Percentiles rank a stretch among this genome's conserved stretches.
Conservation (phyloP, 1,140 invertebrate species). For the Araneus ventricosus region DNA sequence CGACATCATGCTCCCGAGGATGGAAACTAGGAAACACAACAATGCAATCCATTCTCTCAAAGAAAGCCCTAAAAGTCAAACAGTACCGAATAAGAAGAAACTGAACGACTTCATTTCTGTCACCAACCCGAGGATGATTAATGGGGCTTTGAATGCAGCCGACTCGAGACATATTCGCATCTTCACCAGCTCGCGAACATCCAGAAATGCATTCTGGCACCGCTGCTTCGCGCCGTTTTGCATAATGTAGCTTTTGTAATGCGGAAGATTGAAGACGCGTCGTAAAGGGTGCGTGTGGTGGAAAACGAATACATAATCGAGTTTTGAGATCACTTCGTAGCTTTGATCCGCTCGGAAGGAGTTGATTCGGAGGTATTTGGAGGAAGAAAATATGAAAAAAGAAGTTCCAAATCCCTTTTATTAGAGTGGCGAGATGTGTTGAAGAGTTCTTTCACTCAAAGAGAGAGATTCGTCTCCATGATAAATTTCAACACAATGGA, state of each 20-base stretch:
- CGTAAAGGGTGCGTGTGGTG: neutral
- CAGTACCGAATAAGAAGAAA: slow-evolving; percentile 14
- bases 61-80: neutral
- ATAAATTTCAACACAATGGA: slow-evolving; percentile 10
- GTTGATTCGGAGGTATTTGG: neutral
- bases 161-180: neutral
- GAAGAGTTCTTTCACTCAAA: neutral
- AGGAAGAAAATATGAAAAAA: neutral
- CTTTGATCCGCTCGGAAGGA: neutral
- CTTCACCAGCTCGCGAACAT: neutral
- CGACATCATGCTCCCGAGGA: too few species aligned
- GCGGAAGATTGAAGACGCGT: slow-evolving; percentile 29
- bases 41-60: too few species aligned
- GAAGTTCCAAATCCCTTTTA: neutral
- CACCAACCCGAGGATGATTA: slow-evolving; percentile 50
- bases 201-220: neutral
- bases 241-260: slow-evolving; percentile 52
- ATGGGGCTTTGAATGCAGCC: slow-evolving; percentile 33
- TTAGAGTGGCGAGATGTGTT: neutral
- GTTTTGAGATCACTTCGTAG: slow-evolving; percentile 46
- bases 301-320: slow-evolving; percentile 43
- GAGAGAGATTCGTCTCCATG: neutral
- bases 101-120: neutral
- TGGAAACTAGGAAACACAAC: too few species aligned
- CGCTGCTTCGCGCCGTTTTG: slow-evolving; percentile 33